Evolutionary conservation across 2,888 invertebrate genomes (phyloP), one percentile per base, ranked within the genome.

Genomic region (Dione vanillae): DNA sequence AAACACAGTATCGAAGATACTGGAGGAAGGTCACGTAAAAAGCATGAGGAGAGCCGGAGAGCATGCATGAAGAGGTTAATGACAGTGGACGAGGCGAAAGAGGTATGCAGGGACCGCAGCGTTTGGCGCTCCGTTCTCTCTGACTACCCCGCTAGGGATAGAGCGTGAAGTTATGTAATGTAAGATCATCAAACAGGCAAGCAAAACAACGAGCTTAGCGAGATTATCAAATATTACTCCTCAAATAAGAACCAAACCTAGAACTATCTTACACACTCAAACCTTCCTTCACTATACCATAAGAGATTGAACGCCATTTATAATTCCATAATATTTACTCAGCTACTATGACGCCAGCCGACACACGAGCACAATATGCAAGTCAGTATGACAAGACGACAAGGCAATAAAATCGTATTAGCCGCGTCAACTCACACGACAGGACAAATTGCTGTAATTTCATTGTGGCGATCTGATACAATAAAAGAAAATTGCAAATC

Each of bases 361-460:
- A 20, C 12, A 37, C 12, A 9, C 27, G 65, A 73, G 45, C 12
- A 9, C 27, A 67, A 73, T 64, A 35, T 62, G 70, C 51, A 27
- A 16, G 78, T 80, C 80, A 80, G 58, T 70, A 72, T 80, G 80
- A 79, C 74, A 51, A 35, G 51, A 65, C 37, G 40, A 8, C 73
- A 40, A 37, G 51, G 73, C 74, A 78, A 80, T 80, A 78, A 74
- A 77, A 73, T 65, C 67, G 73, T 77, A 79, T 80, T 78, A 79
- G 76, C 77, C 74, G 77, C 76, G 80, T 77, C 80, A 71, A 71
- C 64, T 67, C 65, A 70, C 67, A 72, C 61, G 65, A 70, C 51
- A 56, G 62, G 67, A 72, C 70, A 73, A 73, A 73, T 73, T 73
- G 69, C 67, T 67, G 67, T 73, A 67, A 73, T 70, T 73, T 65